phyloP scores from a whole-genome alignment of 1,140 invertebrate species.

The Danaus melanippus region DNA sequence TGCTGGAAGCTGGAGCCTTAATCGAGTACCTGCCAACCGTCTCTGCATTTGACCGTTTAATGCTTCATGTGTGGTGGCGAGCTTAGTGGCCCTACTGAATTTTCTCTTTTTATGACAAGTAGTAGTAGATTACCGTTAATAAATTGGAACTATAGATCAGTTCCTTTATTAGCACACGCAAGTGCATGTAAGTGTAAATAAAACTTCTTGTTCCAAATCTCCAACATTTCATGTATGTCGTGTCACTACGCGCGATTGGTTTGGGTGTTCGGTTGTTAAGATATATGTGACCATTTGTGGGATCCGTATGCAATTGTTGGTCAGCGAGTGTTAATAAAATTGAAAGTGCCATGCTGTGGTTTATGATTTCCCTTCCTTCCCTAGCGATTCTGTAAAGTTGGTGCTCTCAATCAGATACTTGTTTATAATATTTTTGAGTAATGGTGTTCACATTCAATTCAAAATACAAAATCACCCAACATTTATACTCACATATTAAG shows the following conservation, averaged over 20 bases:
- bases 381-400: constrained; percentile 30
- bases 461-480: constrained; percentile 39
- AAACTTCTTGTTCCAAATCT: constrained; percentile 73
- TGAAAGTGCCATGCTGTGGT: constrained; percentile 69
- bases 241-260: constrained; percentile 56
- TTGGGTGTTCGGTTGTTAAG: constrained; percentile 64
- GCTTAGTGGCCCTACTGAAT: constrained; percentile 65
- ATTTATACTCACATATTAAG: constrained; percentile 35
- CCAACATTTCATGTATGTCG: constrained; percentile 65
- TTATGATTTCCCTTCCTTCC: constrained; percentile 52
- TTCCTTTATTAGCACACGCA: constrained; percentile 68
- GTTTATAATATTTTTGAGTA: constrained; percentile 31
- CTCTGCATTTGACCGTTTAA: constrained; percentile 56
- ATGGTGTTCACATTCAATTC: constrained; percentile 45
- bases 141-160: constrained; percentile 58
- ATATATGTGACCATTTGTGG: constrained; percentile 45
- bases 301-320: constrained; percentile 47
- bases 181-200: constrained; percentile 60
- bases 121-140: constrained; percentile 47
- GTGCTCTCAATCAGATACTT: constrained; percentile 31
- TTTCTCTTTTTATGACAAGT: constrained; percentile 58
- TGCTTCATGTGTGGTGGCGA: constrained; percentile 64
- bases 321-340: constrained; percentile 47
- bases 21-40: constrained; percentile 47
- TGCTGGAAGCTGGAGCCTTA: constrained; percentile 41